Percentiles rank a stretch among this genome's conserved stretches.
Evolutionary conservation across 2,113 vertebrate species (phyloP).

Genomic region (Ameiurus melas): DNA sequence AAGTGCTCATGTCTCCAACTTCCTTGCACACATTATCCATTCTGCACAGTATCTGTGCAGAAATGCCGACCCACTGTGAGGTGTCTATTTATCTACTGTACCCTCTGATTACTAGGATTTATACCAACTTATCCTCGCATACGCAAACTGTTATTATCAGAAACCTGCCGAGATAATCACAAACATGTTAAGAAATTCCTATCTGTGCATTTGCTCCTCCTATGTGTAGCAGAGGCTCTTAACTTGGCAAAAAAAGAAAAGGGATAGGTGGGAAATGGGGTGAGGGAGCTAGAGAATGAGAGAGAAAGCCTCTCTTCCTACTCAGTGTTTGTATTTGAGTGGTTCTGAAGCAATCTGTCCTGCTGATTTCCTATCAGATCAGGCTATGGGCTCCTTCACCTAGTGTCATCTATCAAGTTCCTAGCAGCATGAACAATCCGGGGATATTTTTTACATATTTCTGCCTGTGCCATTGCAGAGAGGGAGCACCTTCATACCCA

Average conservation of each 20-base stretch:
- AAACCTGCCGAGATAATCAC: slow-evolving; percentile 52
- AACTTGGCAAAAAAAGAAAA: slow-evolving; percentile 11
- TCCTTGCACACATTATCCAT: slow-evolving; percentile 38
- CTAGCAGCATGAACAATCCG: slow-evolving; percentile 4
- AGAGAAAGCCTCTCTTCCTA: slow-evolving; percentile 11
- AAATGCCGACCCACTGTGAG: slow-evolving; percentile 12
- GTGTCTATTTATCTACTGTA: slow-evolving; percentile 47
- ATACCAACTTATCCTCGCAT: slow-evolving; percentile 22
- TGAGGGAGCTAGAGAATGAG: slow-evolving; percentile 1
- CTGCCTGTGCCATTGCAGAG: slow-evolving; percentile 1
- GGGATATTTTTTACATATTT: slow-evolving; percentile 20
- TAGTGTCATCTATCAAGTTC: slow-evolving; percentile 35
- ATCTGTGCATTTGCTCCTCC: slow-evolving; percentile 37
- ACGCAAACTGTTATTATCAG: slow-evolving; percentile 49
- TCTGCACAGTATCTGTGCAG: slow-evolving; percentile 23
- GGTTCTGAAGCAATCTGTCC: slow-evolving; percentile 44
- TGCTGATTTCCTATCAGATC: slow-evolving; percentile 31
- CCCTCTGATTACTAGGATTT: slow-evolving; percentile 56
- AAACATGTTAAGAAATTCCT: slow-evolving; percentile 44
- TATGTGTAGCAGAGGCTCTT: slow-evolving; percentile 11
- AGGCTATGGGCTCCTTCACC: slow-evolving; percentile 35
- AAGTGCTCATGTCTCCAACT: slow-evolving; percentile 36
- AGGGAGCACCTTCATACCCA: background rate
- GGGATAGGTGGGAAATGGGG: background rate
- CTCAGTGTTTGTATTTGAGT: slow-evolving; percentile 39